Percentiles rank a stretch among this genome's conserved stretches.
Evolutionary conservation across 1,140 invertebrate genomes (phyloP).

Genomic region (Frieseomelitta varia): DNA sequence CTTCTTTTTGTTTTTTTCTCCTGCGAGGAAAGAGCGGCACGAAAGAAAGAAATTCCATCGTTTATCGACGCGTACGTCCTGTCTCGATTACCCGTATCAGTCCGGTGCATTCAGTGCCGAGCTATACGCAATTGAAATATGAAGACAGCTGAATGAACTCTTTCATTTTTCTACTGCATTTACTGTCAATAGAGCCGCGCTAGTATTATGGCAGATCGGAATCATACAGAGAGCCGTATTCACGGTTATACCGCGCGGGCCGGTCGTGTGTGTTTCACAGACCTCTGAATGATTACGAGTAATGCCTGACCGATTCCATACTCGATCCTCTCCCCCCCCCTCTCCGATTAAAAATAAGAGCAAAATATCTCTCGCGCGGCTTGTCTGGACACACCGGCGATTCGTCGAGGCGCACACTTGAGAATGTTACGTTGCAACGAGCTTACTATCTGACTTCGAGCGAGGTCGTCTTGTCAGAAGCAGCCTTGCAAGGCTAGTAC

Average conservation of each 20-base stretch:
- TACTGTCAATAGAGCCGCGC: neutral
- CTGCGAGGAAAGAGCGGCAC: neutral
- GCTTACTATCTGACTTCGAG: conserved; percentile 55
- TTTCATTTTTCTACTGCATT: conserved; percentile 14
- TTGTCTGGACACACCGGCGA: conserved; percentile 26
- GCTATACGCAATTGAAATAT: conserved; percentile 31
- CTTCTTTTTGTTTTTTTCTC: no score
- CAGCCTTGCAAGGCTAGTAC: conserved; percentile 67
- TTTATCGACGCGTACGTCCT: neutral
- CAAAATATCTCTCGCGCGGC: conserved; percentile 36
- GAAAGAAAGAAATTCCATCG: neutral
- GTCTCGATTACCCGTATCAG: conserved; percentile 2
- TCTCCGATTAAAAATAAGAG: conserved; percentile 36
- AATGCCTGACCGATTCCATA: conserved; percentile 19
- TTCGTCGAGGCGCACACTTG: conserved; percentile 47
- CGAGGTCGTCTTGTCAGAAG: conserved; percentile 60
- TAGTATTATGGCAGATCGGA: conserved; percentile 14
- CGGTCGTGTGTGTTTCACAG: neutral
- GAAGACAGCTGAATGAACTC: conserved; percentile 33
- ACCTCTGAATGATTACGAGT: conserved; percentile 33
- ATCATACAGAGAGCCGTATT: neutral
- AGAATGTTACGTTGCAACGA: conserved; percentile 54
- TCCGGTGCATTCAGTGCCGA: neutral
- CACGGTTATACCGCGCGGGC: conserved; percentile 1
- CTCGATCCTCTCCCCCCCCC: neutral